phyloP scores from a whole-genome alignment of 2,113 vertebrate species.

The Climacteris rufus region DNA sequence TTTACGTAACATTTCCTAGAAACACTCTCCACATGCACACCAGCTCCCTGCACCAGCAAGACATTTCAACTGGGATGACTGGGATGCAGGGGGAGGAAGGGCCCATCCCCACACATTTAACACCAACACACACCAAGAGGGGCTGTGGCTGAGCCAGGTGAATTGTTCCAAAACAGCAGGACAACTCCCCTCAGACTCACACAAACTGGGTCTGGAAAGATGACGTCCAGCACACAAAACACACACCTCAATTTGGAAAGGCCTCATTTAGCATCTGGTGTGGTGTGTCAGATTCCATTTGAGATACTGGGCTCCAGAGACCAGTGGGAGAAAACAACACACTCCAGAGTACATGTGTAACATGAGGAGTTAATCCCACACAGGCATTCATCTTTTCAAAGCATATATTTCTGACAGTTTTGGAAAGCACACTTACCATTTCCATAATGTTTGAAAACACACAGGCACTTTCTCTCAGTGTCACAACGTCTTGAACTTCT shows the following conservation, averaged over 20 bases:
- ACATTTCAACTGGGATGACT: not conserved
- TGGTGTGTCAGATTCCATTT: slow-evolving; percentile 45
- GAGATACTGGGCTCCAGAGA: slow-evolving; percentile 56
- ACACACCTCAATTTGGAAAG: slow-evolving; percentile 55
- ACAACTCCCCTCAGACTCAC: slow-evolving; percentile 15
- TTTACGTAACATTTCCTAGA: slow-evolving; percentile 70
- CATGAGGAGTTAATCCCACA: slow-evolving; percentile 69
- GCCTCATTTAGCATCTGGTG: slow-evolving; percentile 42
- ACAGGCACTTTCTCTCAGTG: slow-evolving; percentile 55
- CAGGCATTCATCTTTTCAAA: slow-evolving; percentile 61
- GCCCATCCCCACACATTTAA: not conserved
- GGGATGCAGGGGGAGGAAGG: not conserved
- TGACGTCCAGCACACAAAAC: not conserved
- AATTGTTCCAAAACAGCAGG: slow-evolving; percentile 30
- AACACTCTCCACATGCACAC: slow-evolving; percentile 52
- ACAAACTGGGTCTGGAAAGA: slow-evolving; percentile 17
- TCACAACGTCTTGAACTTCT: slow-evolving; percentile 55
- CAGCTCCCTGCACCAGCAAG: slow-evolving; percentile 5
- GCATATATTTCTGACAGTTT: slow-evolving; percentile 45
- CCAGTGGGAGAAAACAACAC: slow-evolving; percentile 42
- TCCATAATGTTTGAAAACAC: slow-evolving; percentile 68
- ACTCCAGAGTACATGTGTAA: slow-evolving; percentile 57
- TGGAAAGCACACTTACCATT: slow-evolving; percentile 43
- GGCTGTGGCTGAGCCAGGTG: slow-evolving; percentile 12
- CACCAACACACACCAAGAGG: not conserved